Evolutionary conservation across 2,797 vertebrate genomes (phyloP), one percentile per base, ranked within the genome.

Genomic region (Urocyon cinereoargenteus): DNA sequence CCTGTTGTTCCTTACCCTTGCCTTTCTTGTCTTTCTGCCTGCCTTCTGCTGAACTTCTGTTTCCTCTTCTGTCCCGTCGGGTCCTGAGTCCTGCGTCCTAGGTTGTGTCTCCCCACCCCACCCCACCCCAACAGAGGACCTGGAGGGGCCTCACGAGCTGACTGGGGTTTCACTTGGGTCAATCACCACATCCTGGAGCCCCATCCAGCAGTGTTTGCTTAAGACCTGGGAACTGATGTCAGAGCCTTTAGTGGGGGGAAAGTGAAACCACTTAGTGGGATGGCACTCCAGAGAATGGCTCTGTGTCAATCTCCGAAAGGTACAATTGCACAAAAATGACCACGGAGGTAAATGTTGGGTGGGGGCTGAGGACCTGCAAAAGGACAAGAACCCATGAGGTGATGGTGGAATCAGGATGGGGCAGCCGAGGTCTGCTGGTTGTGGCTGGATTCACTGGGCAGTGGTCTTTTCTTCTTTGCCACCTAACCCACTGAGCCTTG

Each of bases 181-280:
- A 83, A 97, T 15, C 10, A 77, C 55, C 19, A 66, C 55, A 86
- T 91, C 81, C 89, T 70, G 93, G 81, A 86, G 9, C 62, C 22
- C 21, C 1, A 18, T 61, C 96, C 82, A 26, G 61, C 14, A 40
- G 19, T 96, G 82, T 97, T 83, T 92, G 89, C 94, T 93, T 87
- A 90, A 90, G 79, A 51, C 53, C 0, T 82, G 36, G 70, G 45
- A 75, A 21, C 6, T 57, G 45, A 73, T 81, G 79, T 77, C 77
- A n/a, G 53, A 3, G 1, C 26, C 24, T n/a, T 61, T 28, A 21
- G 28, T 31, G 22, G 3, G 1, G 22, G 1, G 0, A 5, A 40
- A 62, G 78, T 13, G 34, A 84, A 84, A 68, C 24, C 75, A 28
- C 88, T 88, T 34, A 26, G 75, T 51, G 78, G 55, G 36, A 49